These are phyloP conservation scores for Eidolon helvum DNA, from an alignment of 2,113 vertebrate species.

Conservation along the genomic window DNA sequence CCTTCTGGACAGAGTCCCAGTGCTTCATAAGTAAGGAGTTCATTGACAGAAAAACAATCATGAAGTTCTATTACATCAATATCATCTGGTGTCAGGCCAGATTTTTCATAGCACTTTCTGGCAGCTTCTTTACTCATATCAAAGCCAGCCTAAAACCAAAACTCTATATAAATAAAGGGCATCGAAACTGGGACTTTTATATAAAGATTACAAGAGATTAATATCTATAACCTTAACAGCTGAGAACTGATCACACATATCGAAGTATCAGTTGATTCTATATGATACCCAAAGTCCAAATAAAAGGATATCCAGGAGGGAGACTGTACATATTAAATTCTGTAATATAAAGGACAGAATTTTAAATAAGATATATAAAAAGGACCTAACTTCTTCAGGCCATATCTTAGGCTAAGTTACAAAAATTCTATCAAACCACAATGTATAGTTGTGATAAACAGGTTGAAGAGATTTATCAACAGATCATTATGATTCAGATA, in stretches of 20 bases:
- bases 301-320: slow-evolving; percentile 28
- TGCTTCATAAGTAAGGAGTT: slow-evolving; percentile 96
- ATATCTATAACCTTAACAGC: neutral
- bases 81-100: slow-evolving; percentile 88
- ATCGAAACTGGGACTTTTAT: neutral
- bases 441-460: neutral
- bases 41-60: slow-evolving; percentile 96
- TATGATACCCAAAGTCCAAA: slow-evolving; percentile 32
- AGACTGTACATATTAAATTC: neutral
- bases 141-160: slow-evolving; percentile 89
- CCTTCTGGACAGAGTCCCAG: slow-evolving; percentile 95
- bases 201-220: neutral
- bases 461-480: neutral
- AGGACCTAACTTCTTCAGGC: neutral
- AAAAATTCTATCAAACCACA: slow-evolving; percentile 24
- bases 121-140: slow-evolving; percentile 93
- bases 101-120: slow-evolving; percentile 86
- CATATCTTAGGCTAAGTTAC: neutral
- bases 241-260: neutral
- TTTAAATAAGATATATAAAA: slow-evolving; percentile 36
- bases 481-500: slow-evolving; percentile 12
- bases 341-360: neutral
- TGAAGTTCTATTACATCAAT: slow-evolving; percentile 96
- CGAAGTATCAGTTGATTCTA: slow-evolving; percentile 21
- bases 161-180: neutral